Conservation (phyloP, 2,888 invertebrate genomes). For the Drepanosiphum platanoidis region DNA sequence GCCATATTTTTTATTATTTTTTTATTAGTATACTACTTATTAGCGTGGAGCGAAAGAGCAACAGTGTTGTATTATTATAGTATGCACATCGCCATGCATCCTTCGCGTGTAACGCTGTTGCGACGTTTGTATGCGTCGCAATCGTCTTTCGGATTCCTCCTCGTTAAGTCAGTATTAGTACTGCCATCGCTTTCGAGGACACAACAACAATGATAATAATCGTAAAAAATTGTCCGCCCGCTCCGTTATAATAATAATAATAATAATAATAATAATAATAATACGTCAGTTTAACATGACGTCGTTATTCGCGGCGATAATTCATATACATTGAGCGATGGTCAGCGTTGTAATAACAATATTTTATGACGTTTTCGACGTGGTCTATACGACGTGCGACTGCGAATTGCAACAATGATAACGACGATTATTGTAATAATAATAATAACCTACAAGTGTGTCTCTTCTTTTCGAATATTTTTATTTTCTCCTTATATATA, state of each 20-base stretch:
- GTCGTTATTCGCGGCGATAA: neutral
- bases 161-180: slow-evolving; percentile 27
- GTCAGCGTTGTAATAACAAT: neutral
- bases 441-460: neutral
- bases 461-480: neutral
- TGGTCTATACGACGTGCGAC: neutral
- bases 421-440: too few relatives aligned
- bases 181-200: slow-evolving; percentile 25
- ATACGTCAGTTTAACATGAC: neutral
- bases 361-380: neutral
- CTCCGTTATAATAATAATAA: neutral
- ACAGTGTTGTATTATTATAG: neutral
- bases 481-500: neutral
- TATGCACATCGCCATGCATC: neutral
- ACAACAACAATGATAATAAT: neutral
- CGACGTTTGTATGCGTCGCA: slow-evolving; percentile 12
- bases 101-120: too few relatives aligned
- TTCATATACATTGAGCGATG: neutral
- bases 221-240: neutral
- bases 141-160: slow-evolving; percentile 28
- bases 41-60: neutral
- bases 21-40: slow-evolving; percentile 14
- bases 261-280: neutral
- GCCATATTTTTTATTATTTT: too few relatives aligned
- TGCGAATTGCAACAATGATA: neutral